phyloP scores from a whole-genome alignment of 1,140 invertebrate genomes.

The Lysiphlebus fabarum region DNA sequence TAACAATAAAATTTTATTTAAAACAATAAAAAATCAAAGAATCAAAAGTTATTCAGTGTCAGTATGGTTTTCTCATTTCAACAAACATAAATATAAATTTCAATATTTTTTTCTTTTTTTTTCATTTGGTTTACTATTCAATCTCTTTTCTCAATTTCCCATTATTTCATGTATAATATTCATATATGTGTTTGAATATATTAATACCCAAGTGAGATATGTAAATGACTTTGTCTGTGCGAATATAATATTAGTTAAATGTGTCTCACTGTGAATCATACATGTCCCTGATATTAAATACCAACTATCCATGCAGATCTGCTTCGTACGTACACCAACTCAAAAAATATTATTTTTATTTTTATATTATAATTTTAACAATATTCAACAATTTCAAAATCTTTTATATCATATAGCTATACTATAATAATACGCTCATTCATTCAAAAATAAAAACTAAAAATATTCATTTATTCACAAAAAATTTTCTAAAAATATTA shows the following conservation, averaged over 20 bases:
- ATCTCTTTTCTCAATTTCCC: neutral
- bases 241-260: slow-evolving; percentile 49
- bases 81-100: neutral
- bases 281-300: slow-evolving; percentile 52
- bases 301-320: slow-evolving; percentile 50
- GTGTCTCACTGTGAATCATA: slow-evolving; percentile 47
- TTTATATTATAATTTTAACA: slow-evolving; percentile 7
- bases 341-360: slow-evolving; percentile 9
- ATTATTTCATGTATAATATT: slow-evolving; percentile 41
- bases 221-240: slow-evolving; percentile 29
- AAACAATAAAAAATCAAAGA: too few relatives aligned
- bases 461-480: too few relatives aligned
- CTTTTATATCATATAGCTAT: too few relatives aligned
- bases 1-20: too few relatives aligned
- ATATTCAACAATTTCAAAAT: too few relatives aligned
- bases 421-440: too few relatives aligned
- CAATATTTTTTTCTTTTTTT: too few relatives aligned
- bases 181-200: slow-evolving; percentile 53
- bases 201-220: slow-evolving; percentile 51
- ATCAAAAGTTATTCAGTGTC: too few relatives aligned
- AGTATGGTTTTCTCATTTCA: too few relatives aligned
- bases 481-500: too few relatives aligned
- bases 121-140: slow-evolving; percentile 2
- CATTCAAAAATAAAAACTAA: neutral
- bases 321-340: slow-evolving; percentile 32